Evolutionary conservation across 1,140 invertebrate species (phyloP).

Genomic region (Orchesella cincta): DNA sequence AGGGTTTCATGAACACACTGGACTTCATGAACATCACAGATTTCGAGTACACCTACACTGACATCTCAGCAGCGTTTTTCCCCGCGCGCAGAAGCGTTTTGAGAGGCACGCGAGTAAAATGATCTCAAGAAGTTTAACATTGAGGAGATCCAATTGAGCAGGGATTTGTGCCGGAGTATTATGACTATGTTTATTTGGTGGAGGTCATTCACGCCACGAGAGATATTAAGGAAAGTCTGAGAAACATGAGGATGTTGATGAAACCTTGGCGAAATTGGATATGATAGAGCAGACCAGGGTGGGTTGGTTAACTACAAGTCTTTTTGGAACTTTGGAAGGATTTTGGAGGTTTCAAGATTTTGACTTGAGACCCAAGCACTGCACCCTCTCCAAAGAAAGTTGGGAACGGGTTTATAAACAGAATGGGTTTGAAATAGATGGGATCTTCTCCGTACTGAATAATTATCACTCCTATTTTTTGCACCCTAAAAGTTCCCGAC

Average conservation of each 20-base stretch:
- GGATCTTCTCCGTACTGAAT: too few species aligned
- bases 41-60: conserved; percentile 31
- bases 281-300: not conserved
- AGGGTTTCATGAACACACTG: not conserved
- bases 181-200: conserved; percentile 21
- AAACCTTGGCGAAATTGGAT: not conserved
- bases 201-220: conserved; percentile 37
- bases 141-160: conserved; percentile 30
- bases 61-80: conserved; percentile 39
- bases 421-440: conserved; percentile 37
- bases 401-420: conserved; percentile 20
- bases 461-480: too few species aligned
- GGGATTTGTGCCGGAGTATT: conserved; percentile 34
- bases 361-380: not conserved
- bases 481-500: too few species aligned
- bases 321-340: conserved; percentile 39
- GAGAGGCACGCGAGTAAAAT: not conserved
- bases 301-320: not conserved
- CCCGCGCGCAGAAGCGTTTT: conserved; percentile 24
- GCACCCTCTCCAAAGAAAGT: not conserved
- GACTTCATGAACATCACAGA: not conserved
- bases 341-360: conserved; percentile 43
- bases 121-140: conserved; percentile 29
- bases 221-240: conserved; percentile 13
- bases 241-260: conserved; percentile 18